Percentiles rank a stretch among this genome's conserved stretches.
phyloP scores from a whole-genome alignment of 2,113 vertebrate genomes.

The Myotis yumanensis region DNA sequence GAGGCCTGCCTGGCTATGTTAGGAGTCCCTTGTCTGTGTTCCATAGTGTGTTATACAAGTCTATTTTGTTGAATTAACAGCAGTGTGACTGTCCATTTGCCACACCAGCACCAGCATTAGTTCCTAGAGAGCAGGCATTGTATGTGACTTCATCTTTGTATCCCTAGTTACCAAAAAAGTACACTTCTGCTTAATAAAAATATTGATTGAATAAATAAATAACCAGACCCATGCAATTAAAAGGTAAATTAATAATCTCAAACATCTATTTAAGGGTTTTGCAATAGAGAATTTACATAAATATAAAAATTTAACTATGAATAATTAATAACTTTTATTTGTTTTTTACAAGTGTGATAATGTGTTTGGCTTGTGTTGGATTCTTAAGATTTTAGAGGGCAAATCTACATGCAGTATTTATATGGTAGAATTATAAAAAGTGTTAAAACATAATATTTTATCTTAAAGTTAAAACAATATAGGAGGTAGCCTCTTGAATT shows the following conservation, averaged over 20 bases:
- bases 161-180: neutral
- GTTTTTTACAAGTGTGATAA: neutral
- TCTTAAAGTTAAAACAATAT: slow-evolving; percentile 15
- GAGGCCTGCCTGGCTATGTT: neutral
- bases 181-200: neutral
- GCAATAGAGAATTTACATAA: neutral
- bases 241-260: slow-evolving; percentile 12
- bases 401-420: neutral
- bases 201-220: neutral
- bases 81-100: neutral
- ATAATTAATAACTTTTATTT: neutral
- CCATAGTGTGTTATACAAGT: neutral
- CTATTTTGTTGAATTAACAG: neutral
- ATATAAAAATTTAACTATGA: slow-evolving; percentile 1
- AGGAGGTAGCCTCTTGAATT: slow-evolving; percentile 25
- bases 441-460: neutral
- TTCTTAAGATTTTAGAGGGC: neutral
- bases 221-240: neutral
- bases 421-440: neutral
- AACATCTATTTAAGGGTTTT: neutral
- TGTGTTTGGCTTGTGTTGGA: neutral
- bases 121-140: neutral
- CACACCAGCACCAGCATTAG: neutral
- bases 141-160: neutral
- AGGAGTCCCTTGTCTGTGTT: neutral